Evolutionary conservation across 2,113 vertebrate genomes (phyloP), one percentile per base, ranked within the genome.

Genomic region (Scatophagus argus): DNA sequence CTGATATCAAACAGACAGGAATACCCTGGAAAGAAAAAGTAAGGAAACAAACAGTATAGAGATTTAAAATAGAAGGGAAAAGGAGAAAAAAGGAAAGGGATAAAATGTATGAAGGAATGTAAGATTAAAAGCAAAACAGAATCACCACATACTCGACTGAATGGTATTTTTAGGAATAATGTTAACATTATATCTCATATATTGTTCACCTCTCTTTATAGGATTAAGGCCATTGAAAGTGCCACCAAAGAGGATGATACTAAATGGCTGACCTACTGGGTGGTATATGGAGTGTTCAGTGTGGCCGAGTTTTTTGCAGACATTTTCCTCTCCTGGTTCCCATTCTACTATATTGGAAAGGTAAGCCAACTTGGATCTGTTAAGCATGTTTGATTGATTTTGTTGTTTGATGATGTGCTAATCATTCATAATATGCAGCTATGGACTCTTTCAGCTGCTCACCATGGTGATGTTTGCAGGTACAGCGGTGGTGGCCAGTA

Each of bases 231-330:
- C 49, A 99, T 99, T 62, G 98, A 99, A 93, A 99, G 98, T 75
- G 92, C 94, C n/a, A 96, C 94, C 79, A 99, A 99, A 94, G 97
- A 99, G 0, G 98, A 99, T 6, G 98, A 99, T 61, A 99, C 97
- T 0, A 97, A 98, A 82, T 99, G 98, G 98, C 95, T 99, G 89
- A 99, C 96, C 36, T 99, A 99, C 92, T 99, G 98, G 98, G 98
- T 99, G 12, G 98, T 99, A 6, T 99, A 99, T 3, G 98, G 98
- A 0, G 51, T 99, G 80, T 99, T 99, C 94, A 99, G 98, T 71
- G 95, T 99, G 84, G 97, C 86, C 0, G 98, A 99, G 81, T 99
- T 99, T 87, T 99, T 99, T 71, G 96, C 98, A 1, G 98, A 99
- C 66, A 95, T 99, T 66, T 97, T 99, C 91, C 93, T 99, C 65